Evolutionary conservation across 2,888 invertebrate genomes (phyloP).

Genomic region (Brenthis hecate): DNA sequence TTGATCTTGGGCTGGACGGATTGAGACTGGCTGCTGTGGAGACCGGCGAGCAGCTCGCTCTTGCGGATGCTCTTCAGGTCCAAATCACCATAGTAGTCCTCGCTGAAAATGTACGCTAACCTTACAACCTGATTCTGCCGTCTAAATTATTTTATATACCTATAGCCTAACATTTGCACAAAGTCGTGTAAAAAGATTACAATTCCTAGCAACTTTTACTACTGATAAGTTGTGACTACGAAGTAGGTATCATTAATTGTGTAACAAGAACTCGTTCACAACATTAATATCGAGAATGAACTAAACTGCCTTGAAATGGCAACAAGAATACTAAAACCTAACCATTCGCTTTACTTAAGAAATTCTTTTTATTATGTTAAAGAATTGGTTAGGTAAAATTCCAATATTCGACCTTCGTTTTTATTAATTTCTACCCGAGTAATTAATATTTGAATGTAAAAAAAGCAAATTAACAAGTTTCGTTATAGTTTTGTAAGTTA

Average conservation of each 20-base stretch:
- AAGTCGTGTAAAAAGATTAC: constrained; percentile 54
- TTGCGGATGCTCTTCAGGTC: constrained; percentile 97
- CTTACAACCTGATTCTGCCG: constrained; percentile 71
- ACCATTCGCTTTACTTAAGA: constrained; percentile 68
- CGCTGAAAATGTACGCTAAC: constrained; percentile 87
- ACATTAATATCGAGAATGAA: constrained; percentile 54
- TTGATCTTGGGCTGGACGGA: constrained; percentile 65
- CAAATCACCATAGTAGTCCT: constrained; percentile 98
- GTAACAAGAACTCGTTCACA: constrained; percentile 68
- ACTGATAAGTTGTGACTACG: constrained; percentile 54
- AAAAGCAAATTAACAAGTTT: constrained; percentile 7
- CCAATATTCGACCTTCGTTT: constrained; percentile 47
- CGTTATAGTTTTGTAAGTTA: background rate
- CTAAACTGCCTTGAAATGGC: constrained; percentile 74
- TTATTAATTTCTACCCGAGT: constrained; percentile 21
- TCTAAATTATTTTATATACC: constrained; percentile 37
- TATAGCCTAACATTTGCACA: constrained; percentile 35
- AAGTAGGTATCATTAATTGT: constrained; percentile 59
- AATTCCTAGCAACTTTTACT: constrained; percentile 72
- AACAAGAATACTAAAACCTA: constrained; percentile 59
- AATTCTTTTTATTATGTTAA: constrained; percentile 41
- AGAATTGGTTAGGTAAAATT: constrained; percentile 25
- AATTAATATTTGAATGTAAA: constrained; percentile 13
- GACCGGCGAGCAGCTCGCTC: constrained; percentile 93
- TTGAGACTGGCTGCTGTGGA: constrained; percentile 82